phyloP scores from a whole-genome alignment of 2,888 invertebrate genomes.

The Cerastis rubricosa region DNA sequence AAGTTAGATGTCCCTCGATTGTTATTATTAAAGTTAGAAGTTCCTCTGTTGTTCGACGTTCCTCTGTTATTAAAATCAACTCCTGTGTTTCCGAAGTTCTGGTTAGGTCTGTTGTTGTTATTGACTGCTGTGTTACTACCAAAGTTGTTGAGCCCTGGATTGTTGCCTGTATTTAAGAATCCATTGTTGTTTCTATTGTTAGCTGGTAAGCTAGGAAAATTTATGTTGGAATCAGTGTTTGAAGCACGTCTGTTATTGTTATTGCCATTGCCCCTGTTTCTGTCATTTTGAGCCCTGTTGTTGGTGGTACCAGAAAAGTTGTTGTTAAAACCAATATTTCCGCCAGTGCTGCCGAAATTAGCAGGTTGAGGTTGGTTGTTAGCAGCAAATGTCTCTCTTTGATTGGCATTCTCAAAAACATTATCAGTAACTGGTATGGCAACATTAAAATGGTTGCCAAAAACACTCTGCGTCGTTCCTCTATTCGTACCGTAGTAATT shows the following conservation, averaged over 20 bases:
- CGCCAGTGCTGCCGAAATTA: slow-evolving; percentile 16
- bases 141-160: slow-evolving; percentile 16
- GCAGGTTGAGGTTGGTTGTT: slow-evolving; percentile 21
- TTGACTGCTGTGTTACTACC: neutral
- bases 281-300: slow-evolving; percentile 20
- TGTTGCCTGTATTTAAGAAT: slow-evolving; percentile 18
- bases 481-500: slow-evolving; percentile 8
- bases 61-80: neutral
- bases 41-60: neutral
- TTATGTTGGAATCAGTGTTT: slow-evolving; percentile 27
- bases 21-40: neutral
- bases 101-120: neutral
- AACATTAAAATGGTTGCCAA: slow-evolving; percentile 11
- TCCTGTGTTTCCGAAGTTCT: slow-evolving; percentile 25
- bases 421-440: slow-evolving; percentile 41
- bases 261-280: slow-evolving; percentile 35
- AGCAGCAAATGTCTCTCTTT: slow-evolving; percentile 2
- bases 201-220: neutral
- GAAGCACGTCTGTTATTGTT: slow-evolving; percentile 39
- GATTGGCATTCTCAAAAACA: slow-evolving; percentile 15
- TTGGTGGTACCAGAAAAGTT: neutral
- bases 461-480: slow-evolving; percentile 36
- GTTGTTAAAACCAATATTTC: slow-evolving; percentile 15
- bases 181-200: slow-evolving; percentile 29
- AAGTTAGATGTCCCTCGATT: neutral